Base-by-base conservation (phyloP, 2,888 invertebrate species). In the Sarcophaga variegata region DNA sequence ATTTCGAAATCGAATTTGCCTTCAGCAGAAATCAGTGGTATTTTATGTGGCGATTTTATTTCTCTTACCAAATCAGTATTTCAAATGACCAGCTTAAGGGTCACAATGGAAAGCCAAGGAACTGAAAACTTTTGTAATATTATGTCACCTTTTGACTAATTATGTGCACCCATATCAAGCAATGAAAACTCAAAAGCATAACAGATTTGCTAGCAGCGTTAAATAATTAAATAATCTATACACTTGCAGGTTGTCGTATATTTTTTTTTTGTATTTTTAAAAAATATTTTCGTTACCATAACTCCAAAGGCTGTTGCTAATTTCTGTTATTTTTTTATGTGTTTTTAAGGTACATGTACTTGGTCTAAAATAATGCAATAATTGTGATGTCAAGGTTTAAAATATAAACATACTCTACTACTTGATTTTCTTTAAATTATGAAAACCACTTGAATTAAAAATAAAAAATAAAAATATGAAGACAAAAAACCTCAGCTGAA, bases 321-420 rank as follows among this genome's bases (percentile, higher is more conserved):
- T 84, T 70, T 63, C 47, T 63, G 37, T 10, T 20, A 54, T 64
- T 71, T 64, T 8, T 37, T 66, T 27, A 62, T 12, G 3, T 11
- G 37, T 45, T 20, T 79, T 80, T 77, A 47, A 83, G 69, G 76
- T 83, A 83, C 59, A 54, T 12, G 54, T 54, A 54, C 54, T 54
- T 54, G 54, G 54, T 54, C 4, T 54, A 54, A 54, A 72, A 62
- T 80, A 80, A 66, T 86, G 86, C 77, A 86, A 83, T 86, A 80
- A 83, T 78, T 79, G 82, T 72, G 83, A 83, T 86, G 86, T 86
- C 86, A 86, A 86, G 86, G 86, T 77, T 86, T 75, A 77, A 69
- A 78, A 62, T 54, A 54, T 17, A 54, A 54, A 54, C n/a, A 17
- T 76, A 76, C 45, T 49, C 66, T 12, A 37, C 8, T 49, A 76